Percentiles rank a stretch among this genome's conserved stretches.
Conservation (phyloP, 2,797 vertebrate genomes). For the Hypotaenidia okinawae region DNA sequence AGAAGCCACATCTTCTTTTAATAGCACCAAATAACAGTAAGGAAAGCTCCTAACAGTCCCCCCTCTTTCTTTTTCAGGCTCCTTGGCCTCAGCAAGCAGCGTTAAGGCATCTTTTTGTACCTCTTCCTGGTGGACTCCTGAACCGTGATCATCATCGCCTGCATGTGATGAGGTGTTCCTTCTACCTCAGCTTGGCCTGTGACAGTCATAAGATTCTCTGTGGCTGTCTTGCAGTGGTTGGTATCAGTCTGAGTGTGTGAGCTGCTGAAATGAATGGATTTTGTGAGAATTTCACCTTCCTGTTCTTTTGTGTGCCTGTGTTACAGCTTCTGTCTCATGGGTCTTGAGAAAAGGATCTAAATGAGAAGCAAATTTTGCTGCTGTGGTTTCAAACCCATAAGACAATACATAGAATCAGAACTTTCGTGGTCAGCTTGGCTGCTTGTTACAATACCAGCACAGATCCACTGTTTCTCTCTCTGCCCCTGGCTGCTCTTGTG, state of each 20-base stretch:
- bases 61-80: not conserved
- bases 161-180: not conserved
- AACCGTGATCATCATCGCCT: not conserved
- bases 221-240: not conserved
- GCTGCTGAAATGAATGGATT: not conserved
- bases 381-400: not conserved
- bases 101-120: not conserved
- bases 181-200: not conserved
- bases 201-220: not conserved
- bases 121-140: not conserved
- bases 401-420: not conserved
- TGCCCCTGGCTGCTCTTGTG: not conserved
- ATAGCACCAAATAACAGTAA: not conserved
- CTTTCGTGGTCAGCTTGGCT: fast-evolving
- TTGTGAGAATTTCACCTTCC: not conserved
- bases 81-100: not conserved
- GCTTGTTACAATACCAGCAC: not conserved
- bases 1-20: not conserved
- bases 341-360: not conserved
- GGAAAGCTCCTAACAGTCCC: not conserved
- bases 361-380: not conserved
- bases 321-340: not conserved
- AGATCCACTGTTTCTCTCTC: not conserved
- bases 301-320: not conserved
- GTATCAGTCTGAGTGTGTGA: not conserved